Evolutionary conservation across 2,888 invertebrate genomes (phyloP), one percentile per base, ranked within the genome.

Genomic region (Parasteatoda lunata): DNA sequence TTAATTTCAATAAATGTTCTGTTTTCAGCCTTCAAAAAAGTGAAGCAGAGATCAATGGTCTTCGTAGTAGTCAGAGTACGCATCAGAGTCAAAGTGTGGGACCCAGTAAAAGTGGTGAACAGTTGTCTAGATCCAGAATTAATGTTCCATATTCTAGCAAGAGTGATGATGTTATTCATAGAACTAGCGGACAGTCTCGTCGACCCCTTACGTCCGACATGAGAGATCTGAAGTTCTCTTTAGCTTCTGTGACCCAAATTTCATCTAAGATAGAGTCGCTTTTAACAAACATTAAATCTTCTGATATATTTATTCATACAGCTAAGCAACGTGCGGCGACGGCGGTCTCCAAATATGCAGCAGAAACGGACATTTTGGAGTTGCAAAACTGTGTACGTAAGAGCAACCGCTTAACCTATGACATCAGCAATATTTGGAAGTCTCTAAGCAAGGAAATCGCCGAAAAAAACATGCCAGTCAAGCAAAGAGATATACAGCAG

Each of bases 361-460:
- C 54, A 47, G 76, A 80, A 65, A 65, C 47, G 9, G 70, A 72
- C 15, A 76, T 80, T 11, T 15, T 65, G 47, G 75, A 79, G 15
- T 45, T 85, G 8, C 75, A 80, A 15, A 80, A 70, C 8, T 76
- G 45, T 47, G 13, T 76, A 51, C 64, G 80, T 3, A 79, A 85
- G 30, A 70, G 79, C 45, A 85, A 79, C 3, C 85, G 85, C 5
- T 52, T 85, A 47, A 80, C 69, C 64, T 85, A 70, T 48, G 79
- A 85, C 65, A 59, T 76, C 5, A 79, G 69, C 45, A 80, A 71
- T 65, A 76, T 76, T 13, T 71, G 49, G 70, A 76, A 80, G 66
- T 13, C 52, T n/a, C 54, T 85, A 3, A 15, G 1, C 0, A 79
- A 68, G 6, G 54, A n/a, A 52, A 49, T 54, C 6, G 45, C 52